Base-by-base conservation (phyloP, 2,888 invertebrate genomes). In the Sceliomorpha sp. region DNA sequence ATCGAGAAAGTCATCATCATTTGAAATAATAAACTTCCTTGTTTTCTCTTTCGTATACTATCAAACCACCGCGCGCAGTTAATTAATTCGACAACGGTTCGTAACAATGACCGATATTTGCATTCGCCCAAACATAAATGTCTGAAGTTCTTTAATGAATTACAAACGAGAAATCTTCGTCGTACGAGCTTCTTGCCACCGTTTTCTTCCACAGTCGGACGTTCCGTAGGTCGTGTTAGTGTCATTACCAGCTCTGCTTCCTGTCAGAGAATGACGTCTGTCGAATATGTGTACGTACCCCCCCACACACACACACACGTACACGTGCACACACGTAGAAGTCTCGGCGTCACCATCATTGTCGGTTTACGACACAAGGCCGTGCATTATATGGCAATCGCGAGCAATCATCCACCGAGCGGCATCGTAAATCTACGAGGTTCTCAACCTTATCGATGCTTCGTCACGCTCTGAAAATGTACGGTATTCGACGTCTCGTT, bases 341-440 rank as follows among this genome's bases (percentile, higher is more conserved):
- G 69, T 59, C n/a, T 36, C 70, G 70, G 63, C 78, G 76, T 79
- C 75, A 76, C 76, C 80, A 78, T 71, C 72, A 69, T 70, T 72
- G 51, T 39, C 75, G 72, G 45, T 75, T 87, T 87, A 88, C 82
- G 87, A 86, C 82, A 79, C 87, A 88, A 87, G 87, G 87, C 84
- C 86, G 85, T 83, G 84, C 84, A 78, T 82, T 82, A 83, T 79
- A 81, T 80, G 81, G 75, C 83, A 85, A 86, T 87, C 86, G 83
- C 81, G 78, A 81, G 82, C 84, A 84, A 87, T 88, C 87, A 86
- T 86, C 83, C 80, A 76, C 72, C 81, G 76, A 73, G 76, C 81
- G 80, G 79, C 80, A 83, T 86, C 86, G 81, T 87, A 87, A 87
- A 87, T 87, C 75, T 78, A 68, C 73, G 73, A 70, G 82, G 79